phyloP scores from a whole-genome alignment of 2,797 vertebrate species.

The Crenichthys baileyi region DNA sequence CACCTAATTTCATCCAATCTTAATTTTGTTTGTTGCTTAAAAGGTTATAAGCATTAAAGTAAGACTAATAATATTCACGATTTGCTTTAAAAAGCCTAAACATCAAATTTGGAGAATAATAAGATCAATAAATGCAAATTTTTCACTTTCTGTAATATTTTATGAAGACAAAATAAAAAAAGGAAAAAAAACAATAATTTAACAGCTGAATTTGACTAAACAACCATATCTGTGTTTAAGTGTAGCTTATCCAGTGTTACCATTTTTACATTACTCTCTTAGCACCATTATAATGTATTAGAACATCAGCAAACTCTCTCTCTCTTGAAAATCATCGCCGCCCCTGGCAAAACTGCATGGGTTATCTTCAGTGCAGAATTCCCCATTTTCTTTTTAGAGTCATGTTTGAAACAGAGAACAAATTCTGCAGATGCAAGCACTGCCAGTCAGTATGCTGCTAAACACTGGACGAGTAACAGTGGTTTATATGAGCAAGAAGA shows the following conservation, averaged over 20 bases:
- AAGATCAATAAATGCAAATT: background rate
- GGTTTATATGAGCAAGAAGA: constrained; percentile 27
- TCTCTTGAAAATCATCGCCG: constrained; percentile 45
- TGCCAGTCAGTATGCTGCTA: constrained; percentile 22
- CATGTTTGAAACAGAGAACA: constrained; percentile 50
- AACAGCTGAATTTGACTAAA: constrained; percentile 15
- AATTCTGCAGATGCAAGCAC: constrained; percentile 44
- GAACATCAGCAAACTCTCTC: constrained; percentile 26
- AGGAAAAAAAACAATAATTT: constrained; percentile 6
- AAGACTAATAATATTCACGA: background rate
- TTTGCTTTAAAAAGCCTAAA: background rate
- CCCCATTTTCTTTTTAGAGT: constrained; percentile 46
- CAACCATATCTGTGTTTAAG: background rate
- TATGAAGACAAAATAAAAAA: background rate
- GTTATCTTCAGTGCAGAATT: constrained; percentile 41
- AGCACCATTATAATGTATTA: constrained; percentile 45
- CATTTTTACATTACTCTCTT: constrained; percentile 32
- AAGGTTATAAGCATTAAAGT: background rate
- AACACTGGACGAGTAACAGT: constrained; percentile 19
- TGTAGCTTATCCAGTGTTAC: constrained; percentile 1
- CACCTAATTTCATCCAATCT: background rate
- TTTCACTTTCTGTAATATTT: background rate
- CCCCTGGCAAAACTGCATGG: constrained; percentile 45
- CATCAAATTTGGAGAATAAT: background rate
- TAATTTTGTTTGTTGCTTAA: background rate